These are phyloP conservation scores for Pseudopodoces humilis DNA, from an alignment of 2,113 vertebrate genomes.

Conservation along the genomic window DNA sequence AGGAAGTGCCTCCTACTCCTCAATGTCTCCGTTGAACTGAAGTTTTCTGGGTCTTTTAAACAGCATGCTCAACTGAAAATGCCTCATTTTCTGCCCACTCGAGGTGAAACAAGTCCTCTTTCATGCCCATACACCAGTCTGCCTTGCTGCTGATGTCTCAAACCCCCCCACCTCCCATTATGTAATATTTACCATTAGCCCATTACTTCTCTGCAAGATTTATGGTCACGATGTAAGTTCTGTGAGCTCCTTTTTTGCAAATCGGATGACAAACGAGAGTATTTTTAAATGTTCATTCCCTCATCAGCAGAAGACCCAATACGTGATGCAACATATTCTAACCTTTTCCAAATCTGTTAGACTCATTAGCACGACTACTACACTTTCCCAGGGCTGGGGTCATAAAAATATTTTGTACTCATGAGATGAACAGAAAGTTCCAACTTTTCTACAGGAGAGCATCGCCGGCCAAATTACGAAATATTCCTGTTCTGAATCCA, in stretches of 20 bases:
- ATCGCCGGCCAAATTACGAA: background rate
- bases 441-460: background rate
- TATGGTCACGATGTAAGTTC: background rate
- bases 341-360: slow-evolving; percentile 13
- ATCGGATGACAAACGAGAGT: background rate
- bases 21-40: background rate
- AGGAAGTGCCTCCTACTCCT: background rate
- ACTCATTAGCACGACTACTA: background rate
- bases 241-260: background rate
- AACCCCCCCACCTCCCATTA: background rate
- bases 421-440: slow-evolving; percentile 13
- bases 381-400: background rate
- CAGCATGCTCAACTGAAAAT: background rate
- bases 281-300: background rate
- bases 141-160: background rate
- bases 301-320: background rate
- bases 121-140: background rate
- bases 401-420: slow-evolving; percentile 42
- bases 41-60: background rate
- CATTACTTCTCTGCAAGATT: background rate
- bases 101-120: background rate
- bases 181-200: slow-evolving; percentile 14
- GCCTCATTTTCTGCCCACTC: background rate
- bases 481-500: background rate
- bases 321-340: background rate